Evolutionary conservation across 2,888 invertebrate species (phyloP).

Genomic region (Orthosia cruda): DNA sequence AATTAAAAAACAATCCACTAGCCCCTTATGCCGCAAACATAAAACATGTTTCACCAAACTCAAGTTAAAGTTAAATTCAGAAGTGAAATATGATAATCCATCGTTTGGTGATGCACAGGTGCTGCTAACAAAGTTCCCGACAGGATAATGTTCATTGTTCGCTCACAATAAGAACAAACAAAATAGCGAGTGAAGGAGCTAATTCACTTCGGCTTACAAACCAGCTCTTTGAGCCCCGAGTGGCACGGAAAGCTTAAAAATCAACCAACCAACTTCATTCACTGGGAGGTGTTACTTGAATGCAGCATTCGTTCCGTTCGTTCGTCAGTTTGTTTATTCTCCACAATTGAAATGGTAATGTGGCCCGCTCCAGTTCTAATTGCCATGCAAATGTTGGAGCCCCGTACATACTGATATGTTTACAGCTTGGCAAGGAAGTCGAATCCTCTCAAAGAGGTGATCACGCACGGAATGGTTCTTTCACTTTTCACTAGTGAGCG

Average conservation of each 20-base stretch:
- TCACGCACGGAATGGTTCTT: constrained; percentile 56
- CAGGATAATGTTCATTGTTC: constrained; percentile 65
- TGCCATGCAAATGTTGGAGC: constrained; percentile 85
- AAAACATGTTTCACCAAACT: constrained; percentile 28
- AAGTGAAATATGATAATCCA: constrained; percentile 65
- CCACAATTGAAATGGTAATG: constrained; percentile 89
- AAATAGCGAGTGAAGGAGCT: constrained; percentile 67
- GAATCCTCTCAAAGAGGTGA: constrained; percentile 54
- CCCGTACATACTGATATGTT: constrained; percentile 67
- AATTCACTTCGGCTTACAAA: constrained; percentile 78
- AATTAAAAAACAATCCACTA: neutral
- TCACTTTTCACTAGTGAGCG: constrained; percentile 35
- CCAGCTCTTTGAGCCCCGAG: constrained; percentile 67
- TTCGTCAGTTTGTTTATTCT: constrained; percentile 80
- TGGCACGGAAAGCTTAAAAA: constrained; percentile 75
- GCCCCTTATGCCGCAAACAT: neutral
- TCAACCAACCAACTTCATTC: constrained; percentile 77
- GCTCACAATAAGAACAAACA: constrained; percentile 63
- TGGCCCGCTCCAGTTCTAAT: constrained; percentile 81
- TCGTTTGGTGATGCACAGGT: constrained; percentile 66
- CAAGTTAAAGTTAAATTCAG: constrained; percentile 49
- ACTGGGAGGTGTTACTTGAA: constrained; percentile 75
- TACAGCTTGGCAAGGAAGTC: constrained; percentile 53
- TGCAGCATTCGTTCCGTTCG: constrained; percentile 79
- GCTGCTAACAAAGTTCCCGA: constrained; percentile 60